Evolutionary conservation across 2,113 vertebrate genomes (phyloP), one percentile per base, ranked within the genome.

Genomic region (Pterocles burchelli): DNA sequence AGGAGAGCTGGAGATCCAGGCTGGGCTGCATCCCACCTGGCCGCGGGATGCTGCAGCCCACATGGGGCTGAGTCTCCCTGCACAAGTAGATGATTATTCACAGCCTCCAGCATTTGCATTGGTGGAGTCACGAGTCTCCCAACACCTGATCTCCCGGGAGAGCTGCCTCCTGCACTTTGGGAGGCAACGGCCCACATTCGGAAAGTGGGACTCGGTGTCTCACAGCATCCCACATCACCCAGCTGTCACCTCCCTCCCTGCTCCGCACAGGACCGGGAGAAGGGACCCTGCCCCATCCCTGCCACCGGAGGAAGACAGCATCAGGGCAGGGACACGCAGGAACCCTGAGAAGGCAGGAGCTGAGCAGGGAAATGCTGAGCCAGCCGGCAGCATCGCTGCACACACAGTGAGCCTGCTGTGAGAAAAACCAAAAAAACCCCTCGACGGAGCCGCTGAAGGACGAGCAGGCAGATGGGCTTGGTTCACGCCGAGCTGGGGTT

Each of bases 71-170:
- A 92, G 89, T 96, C 80, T 95, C 95, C 89, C 94, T 55, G 89
- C 85, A 94, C 80, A 93, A 91, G 96, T 86, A 90, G 65, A 61
- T 73, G 95, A 96, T 97, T 96, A 96, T 95, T 96, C 96, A 93
- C 96, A 95, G 84, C 80, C 84, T 84, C 58, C 89, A 78, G 57
- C 92, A 89, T 96, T 94, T 96, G 95, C 94, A 94, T 95, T 95
- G 92, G 85, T 81, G 88, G 49, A 96, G 95, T 96, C 93, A 96
- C 96, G 95, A 96, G 95, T 84, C 92, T 96, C 95, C 78, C 95
- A 91, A 90, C 95, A 96, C 93, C 93, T 94, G 96, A 97, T 95
- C 95, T 96, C 95, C 91, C 36, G 26, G 89, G 94, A 96, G 95
- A 95, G 83, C 93, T 95, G 95, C 87, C 95, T 96, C 95, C 95